phyloP scores from a whole-genome alignment of 2,113 vertebrate genomes.

The Percina caprodes region DNA sequence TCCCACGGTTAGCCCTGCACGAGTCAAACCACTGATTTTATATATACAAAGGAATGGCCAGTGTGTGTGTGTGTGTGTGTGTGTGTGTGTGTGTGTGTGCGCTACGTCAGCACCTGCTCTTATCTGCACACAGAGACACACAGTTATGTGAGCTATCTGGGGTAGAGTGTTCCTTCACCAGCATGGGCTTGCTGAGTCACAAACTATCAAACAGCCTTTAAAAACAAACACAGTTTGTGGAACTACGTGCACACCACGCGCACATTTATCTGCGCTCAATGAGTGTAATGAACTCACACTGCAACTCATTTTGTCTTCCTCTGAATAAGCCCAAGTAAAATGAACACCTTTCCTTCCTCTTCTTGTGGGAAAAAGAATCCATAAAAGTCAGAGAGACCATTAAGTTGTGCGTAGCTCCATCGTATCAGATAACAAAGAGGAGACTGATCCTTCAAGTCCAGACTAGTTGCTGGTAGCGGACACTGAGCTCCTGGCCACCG shows the following conservation, averaged over 20 bases:
- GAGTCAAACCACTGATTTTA: conserved; percentile 2
- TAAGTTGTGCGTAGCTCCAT: background rate
- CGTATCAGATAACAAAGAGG: background rate
- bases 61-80: background rate
- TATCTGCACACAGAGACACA: conserved; percentile 43
- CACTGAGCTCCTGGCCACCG: background rate
- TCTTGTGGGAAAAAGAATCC: background rate
- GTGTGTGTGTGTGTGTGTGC: conserved; percentile 1
- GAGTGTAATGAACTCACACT: background rate
- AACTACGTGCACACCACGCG: conserved; percentile 20
- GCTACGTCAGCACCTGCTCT: conserved; percentile 51
- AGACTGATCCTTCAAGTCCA: background rate
- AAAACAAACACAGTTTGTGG: conserved; percentile 19
- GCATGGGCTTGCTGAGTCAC: conserved; percentile 48
- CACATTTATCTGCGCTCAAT: background rate
- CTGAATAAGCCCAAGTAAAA: background rate
- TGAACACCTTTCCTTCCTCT: too few relatives aligned
- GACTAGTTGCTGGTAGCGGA: background rate
- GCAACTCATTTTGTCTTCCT: background rate
- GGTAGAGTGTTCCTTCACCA: conserved; percentile 36
- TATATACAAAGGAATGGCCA: conserved; percentile 21
- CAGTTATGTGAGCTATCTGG: conserved; percentile 60
- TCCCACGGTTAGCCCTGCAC: background rate
- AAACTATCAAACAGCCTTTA: background rate
- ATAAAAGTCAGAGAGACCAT: background rate